Base-by-base conservation (phyloP, 2,113 vertebrate genomes). In the Oreochromis spilurus region DNA sequence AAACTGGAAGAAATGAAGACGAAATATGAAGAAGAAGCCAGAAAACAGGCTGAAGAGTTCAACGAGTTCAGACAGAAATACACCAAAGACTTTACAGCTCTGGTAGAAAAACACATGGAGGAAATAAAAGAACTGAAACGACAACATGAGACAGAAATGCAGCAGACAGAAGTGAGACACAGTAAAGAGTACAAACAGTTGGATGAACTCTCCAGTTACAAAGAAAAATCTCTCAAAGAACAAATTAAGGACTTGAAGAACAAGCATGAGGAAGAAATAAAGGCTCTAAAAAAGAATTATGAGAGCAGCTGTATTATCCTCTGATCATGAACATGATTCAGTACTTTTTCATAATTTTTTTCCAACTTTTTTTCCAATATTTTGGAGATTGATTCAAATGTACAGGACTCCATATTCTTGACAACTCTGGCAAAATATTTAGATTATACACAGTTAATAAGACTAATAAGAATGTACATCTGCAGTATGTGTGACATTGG, bases 251-350 rank as follows among this genome's bases (percentile, higher is more conserved):
- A 0, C 9, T n/a, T 52, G 50, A 0, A n/a, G 50, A 10, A 52
- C 0, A 52, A 0, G 9, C 50, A 52, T n/a, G 4, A n/a, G 50
- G 3, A n/a, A 0, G 50, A 53, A 53, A 52, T n/a, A 53, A 0
- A n/a, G 0, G 19, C 50, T 53, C 50, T 53, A 0, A 3, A 52
- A n/a, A 2, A 52, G 1, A 52, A 52, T 0, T 53, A 53, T 3
- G 0, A 0, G 0, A 10, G 19, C 4, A 0, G 0, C 0, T 52
- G 50, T 52, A n/a, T 0, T 10, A 5, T 52, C 1, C 0, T 1
- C 50, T 52, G 50, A 52, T 52, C 0, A 52, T 52, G 17, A 52
- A 52, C 50, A 50, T 2, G 8, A 52, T n/a, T n/a, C 3, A n/a
- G 17, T 52, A 5, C 17, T 52, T 19, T 52, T 52, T 52, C 17